Evolutionary conservation across 2,113 vertebrate species (phyloP).

Genomic region (Cyanoderma ruficeps): DNA sequence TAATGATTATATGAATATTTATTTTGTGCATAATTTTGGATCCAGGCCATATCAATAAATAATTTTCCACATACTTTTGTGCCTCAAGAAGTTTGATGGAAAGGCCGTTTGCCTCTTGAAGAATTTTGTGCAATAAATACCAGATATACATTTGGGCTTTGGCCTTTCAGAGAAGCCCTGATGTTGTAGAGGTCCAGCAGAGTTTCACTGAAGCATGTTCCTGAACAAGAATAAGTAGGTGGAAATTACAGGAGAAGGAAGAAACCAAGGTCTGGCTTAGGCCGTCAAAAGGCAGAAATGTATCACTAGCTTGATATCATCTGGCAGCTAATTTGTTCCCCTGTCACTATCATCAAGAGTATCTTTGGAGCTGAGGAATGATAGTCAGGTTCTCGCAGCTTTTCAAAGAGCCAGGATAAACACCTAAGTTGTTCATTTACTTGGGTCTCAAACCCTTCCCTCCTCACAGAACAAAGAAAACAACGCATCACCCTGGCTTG

Average conservation of each 20-base stretch:
- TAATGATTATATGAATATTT: constrained; percentile 74
- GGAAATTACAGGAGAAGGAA: neutral
- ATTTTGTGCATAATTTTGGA: constrained; percentile 54
- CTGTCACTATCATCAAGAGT: neutral
- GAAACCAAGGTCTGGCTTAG: neutral
- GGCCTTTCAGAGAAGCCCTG: neutral
- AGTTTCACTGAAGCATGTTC: neutral
- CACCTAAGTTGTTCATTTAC: neutral
- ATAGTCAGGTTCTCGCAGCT: neutral
- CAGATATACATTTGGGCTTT: neutral
- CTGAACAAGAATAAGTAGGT: neutral
- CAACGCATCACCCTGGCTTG: neutral
- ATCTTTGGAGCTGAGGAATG: neutral
- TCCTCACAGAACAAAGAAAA: neutral
- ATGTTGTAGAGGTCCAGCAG: neutral
- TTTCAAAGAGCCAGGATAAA: neutral
- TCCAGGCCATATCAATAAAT: constrained; percentile 55
- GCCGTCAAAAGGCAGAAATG: neutral
- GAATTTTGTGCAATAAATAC: neutral
- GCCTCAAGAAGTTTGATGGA: neutral
- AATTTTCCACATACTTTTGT: neutral
- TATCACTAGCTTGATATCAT: neutral
- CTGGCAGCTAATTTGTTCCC: neutral
- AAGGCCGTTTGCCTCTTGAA: neutral
- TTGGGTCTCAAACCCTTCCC: neutral